phyloP scores from a whole-genome alignment of 1,140 invertebrate species.

The Cyclargus thomasi region DNA sequence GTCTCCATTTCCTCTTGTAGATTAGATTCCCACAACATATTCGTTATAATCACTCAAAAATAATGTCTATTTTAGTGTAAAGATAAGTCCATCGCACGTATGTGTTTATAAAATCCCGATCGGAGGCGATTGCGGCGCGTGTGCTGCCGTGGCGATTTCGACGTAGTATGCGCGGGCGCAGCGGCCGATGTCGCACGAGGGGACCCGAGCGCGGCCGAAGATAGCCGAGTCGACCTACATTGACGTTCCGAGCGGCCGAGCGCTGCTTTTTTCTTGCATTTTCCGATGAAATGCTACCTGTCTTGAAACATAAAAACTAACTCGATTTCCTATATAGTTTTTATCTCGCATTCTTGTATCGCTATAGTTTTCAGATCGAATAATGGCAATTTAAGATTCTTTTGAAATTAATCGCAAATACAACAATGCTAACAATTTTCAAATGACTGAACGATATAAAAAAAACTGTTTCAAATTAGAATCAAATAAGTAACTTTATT shows the following conservation, averaged over 20 bases:
- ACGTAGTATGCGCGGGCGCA: conserved; percentile 56
- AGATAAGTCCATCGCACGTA: conserved; percentile 52
- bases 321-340: conserved; percentile 40
- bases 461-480: no score
- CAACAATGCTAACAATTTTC: neutral
- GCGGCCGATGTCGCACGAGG: conserved; percentile 45
- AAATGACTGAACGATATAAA: no score
- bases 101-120: conserved; percentile 45
- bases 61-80: conserved; percentile 30
- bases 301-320: conserved; percentile 48
- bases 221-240: conserved; percentile 60
- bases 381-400: neutral
- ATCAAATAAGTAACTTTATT: no score
- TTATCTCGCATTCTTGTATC: conserved; percentile 22
- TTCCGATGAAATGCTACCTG: conserved; percentile 66
- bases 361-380: conserved; percentile 4
- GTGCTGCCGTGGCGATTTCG: conserved; percentile 47
- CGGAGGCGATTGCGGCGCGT: conserved; percentile 38
- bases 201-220: conserved; percentile 43
- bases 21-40: conserved; percentile 66
- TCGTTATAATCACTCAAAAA: conserved; percentile 47
- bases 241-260: conserved; percentile 51
- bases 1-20: conserved; percentile 59
- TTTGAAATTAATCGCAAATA: neutral
- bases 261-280: conserved; percentile 60